Conservation (phyloP, 2,797 vertebrate species). For the Oreortyx pictus region DNA sequence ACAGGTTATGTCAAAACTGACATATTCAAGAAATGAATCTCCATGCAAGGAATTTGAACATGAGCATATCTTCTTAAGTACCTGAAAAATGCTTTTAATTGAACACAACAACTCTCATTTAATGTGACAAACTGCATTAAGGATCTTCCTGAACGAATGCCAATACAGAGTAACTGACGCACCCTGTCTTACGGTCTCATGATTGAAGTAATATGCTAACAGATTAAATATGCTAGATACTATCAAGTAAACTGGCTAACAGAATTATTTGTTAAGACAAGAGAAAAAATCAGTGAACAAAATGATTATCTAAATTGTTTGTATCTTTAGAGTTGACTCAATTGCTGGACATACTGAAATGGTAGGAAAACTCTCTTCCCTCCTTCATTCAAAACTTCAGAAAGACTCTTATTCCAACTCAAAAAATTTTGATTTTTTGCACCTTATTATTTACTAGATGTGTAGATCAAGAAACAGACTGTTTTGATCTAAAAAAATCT, state of each 20-base stretch:
- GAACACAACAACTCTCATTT: neutral
- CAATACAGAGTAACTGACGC: neutral
- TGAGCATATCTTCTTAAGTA: neutral
- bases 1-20: neutral
- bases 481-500: fast-evolving
- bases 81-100: neutral
- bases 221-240: neutral
- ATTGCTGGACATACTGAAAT: neutral
- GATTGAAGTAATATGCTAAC: neutral
- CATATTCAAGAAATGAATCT: neutral
- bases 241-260: neutral
- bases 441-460: neutral
- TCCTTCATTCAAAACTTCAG: neutral
- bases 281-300: neutral
- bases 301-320: neutral
- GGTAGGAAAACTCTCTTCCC: neutral
- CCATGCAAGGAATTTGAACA: neutral
- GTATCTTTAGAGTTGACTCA: neutral
- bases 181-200: neutral
- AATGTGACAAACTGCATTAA: neutral
- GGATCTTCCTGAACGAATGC: neutral
- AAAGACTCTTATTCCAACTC: neutral
- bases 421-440: neutral
- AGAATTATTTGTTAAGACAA: neutral
- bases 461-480: neutral